Base-by-base conservation (phyloP, 2,888 invertebrate genomes). In the Meloe dianella region DNA sequence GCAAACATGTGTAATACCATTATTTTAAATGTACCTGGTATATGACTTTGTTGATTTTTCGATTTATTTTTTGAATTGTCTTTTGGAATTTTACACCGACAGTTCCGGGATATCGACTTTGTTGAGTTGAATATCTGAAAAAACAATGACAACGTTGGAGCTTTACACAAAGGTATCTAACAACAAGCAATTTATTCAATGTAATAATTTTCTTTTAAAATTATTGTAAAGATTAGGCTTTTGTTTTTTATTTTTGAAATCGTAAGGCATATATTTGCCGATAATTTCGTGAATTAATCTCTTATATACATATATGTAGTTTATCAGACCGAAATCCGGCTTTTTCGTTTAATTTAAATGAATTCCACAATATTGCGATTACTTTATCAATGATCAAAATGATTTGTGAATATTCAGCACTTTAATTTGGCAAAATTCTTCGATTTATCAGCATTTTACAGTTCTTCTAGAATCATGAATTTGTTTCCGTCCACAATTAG, bases 251-350 rank as follows among this genome's bases (percentile, higher is more conserved):
- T 73, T 73, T 2, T 76, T 88, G 89, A 87, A 56, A 89, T 91
- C 80, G 97, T 97, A 82, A 97, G 27, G 27, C 27, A 27, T 27
- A 3, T 3, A 27, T 3, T 27, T 3, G 27, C 27, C 2, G 4
- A 27, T 27, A 27, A 27, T n/a, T n/a, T n/a, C n/a, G 27, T 97
- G 51, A 97, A 98, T 77, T 93, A 95, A 87, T 56, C 96, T 97
- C 0, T 94, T 94, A 80, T 90, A n/a, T n/a, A n/a, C n/a, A n/a
- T n/a, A n/a, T n/a, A n/a, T n/a, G n/a, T n/a, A 95, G 69, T 95
- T 96, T 92, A 96, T 96, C 1, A n/a, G 95, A 96, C 81, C 86
- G 98, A 81, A 98, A 98, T 79, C 98, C 98, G 0, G 98, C 99
- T 82, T 97, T n/a, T 99, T 58, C 27, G 22, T 2, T 10, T 58